Evolutionary conservation across 2,113 vertebrate species (phyloP).

Genomic region (Castor canadensis): DNA sequence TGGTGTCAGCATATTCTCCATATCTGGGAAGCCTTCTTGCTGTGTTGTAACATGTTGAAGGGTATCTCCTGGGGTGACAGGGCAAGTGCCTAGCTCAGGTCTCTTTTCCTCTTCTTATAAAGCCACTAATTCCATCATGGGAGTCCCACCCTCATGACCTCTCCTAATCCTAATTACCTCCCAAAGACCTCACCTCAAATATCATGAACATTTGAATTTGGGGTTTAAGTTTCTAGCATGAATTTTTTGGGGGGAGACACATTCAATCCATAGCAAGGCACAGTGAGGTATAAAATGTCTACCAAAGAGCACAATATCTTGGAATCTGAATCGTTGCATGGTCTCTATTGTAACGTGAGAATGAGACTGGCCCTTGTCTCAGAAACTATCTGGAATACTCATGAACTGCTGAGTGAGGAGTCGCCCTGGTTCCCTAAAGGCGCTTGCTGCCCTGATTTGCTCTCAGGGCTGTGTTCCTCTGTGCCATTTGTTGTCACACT

Average conservation of each 20-base stretch:
- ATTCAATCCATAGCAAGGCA: neutral
- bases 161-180: neutral
- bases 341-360: neutral
- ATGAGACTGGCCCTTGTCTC: fast-evolving
- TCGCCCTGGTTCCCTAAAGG: neutral
- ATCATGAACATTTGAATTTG: neutral
- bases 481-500: neutral
- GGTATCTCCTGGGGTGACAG: neutral
- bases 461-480: neutral
- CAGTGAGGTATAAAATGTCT: neutral
- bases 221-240: too few relatives aligned
- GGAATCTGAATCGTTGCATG: neutral
- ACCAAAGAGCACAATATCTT: neutral
- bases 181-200: neutral
- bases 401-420: fast-evolving
- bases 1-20: neutral
- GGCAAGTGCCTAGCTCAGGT: neutral
- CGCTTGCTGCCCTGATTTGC: neutral
- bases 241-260: neutral
- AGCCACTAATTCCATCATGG: neutral
- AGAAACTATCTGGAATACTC: neutral
- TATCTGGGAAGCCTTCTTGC: neutral
- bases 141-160: neutral
- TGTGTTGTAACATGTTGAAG: neutral
- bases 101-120: neutral